Evolutionary conservation across 1,140 invertebrate genomes (phyloP), one percentile per base, ranked within the genome.

Genomic region (Anadara kagoshimensis): DNA sequence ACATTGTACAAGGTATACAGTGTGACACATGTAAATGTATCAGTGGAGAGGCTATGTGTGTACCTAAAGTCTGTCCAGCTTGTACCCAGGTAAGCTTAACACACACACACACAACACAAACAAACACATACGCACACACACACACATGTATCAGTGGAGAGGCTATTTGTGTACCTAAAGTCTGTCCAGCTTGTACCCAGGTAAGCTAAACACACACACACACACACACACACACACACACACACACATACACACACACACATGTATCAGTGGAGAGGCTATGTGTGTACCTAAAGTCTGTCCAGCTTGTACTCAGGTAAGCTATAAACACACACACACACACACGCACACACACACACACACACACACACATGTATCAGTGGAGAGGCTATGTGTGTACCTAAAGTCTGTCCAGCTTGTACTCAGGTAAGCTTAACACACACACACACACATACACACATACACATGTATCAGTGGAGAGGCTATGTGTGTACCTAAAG

Each of bases 1-100:
- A 92, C 94, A 68, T 94, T 93, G 0, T 90, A 76, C 91, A 93
- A 76, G 93, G 92, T 54, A 90, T 92, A 11, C 91, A 93, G 44
- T 97, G 95, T 85, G 91, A 93, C 68, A 91, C 94, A 65, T 97
- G 95, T 80, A 90, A 93, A 26, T 97, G 95, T 87, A 91, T 96
- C 18, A 93, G 93, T 16, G 95, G 95, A 26, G 86, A 91, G 16
- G 82, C 92, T 0, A 85, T 91, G 51, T 97, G 95, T 83, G 89
- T 90, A 20, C 91, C 92, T 3, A 94, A 94, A 81, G 89, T 90
- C 57, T 94, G 94, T 76, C 91, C 91, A 29, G 83, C 90, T 0
- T 96, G 95, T 83, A 83, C 84, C 45, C 83, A 90, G 43, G 91
- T 92, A 75, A 82, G 78, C 14, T 59, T 1, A 45, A 41, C n/a